Evolutionary conservation across 2,113 vertebrate species (phyloP).

Genomic region (Bolborhynchus lineola): DNA sequence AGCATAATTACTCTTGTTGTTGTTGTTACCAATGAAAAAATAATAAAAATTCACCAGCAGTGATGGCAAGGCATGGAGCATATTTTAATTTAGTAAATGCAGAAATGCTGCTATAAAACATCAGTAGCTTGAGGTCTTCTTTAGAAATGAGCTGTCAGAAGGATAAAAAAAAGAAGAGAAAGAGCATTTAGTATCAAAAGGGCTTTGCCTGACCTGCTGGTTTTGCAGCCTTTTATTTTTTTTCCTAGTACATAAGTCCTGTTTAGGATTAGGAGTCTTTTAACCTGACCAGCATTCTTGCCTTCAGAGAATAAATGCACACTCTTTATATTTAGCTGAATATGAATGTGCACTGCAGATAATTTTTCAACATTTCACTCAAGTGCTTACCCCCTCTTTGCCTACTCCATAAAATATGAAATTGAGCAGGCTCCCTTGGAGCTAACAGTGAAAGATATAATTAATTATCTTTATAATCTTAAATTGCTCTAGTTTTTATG

Average conservation of each 20-base stretch:
- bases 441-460: conserved; percentile 18
- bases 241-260: not conserved
- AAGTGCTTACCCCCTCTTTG: not conserved
- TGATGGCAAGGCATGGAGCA: conserved; percentile 56
- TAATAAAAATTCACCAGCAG: conserved; percentile 59
- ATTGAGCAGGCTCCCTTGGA: conserved; percentile 11
- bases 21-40: conserved; percentile 51
- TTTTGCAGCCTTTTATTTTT: not conserved
- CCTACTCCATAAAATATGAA: conserved; percentile 33
- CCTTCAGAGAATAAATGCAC: not conserved
- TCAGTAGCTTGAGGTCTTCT: conserved; percentile 39
- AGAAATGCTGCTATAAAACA: conserved; percentile 62
- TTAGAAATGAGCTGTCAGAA: conserved; percentile 48
- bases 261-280: not conserved
- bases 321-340: not conserved
- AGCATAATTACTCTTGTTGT: conserved; percentile 45
- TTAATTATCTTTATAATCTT: conserved; percentile 46
- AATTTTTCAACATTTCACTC: conserved; percentile 52
- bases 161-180: not conserved
- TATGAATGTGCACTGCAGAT: not conserved
- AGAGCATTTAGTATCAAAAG: not conserved
- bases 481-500: not conserved
- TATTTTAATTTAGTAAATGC: conserved; percentile 76
- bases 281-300: not conserved
- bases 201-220: not conserved